phyloP scores from a whole-genome alignment of 2,888 invertebrate genomes.

The Malacosoma neustria region DNA sequence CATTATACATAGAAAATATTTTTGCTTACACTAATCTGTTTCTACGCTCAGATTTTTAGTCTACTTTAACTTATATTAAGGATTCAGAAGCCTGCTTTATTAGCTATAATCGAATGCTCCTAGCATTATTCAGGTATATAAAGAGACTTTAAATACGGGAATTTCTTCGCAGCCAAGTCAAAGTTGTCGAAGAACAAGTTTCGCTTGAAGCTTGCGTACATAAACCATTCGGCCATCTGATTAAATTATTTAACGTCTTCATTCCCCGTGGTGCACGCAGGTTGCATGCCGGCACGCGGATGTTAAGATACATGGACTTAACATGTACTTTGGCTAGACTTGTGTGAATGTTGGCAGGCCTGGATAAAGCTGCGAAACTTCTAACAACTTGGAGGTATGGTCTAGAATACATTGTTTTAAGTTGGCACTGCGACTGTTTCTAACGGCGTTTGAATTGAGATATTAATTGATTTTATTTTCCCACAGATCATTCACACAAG shows the following conservation, averaged over 20 bases:
- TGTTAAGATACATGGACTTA: constrained; percentile 47
- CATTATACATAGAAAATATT: too few species aligned
- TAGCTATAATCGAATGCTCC: too few species aligned
- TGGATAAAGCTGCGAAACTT: neutral
- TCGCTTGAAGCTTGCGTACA: constrained; percentile 41
- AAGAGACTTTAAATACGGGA: neutral
- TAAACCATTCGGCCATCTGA: constrained; percentile 59
- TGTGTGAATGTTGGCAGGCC: neutral
- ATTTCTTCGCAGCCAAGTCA: constrained; percentile 9
- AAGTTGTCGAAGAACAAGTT: constrained; percentile 22
- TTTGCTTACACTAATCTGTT: too few species aligned
- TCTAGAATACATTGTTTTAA: neutral
- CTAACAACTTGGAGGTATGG: neutral
- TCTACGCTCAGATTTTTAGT: too few species aligned
- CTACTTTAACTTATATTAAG: too few species aligned
- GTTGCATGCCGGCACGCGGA: constrained; percentile 64
- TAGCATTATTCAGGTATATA: too few species aligned
- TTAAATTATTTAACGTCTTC: constrained; percentile 73
- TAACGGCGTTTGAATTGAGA: neutral
- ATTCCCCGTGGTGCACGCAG: constrained; percentile 65
- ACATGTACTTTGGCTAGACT: constrained; percentile 15
- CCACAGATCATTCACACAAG: too few species aligned
- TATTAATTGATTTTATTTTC: neutral
- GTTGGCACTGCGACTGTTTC: neutral
- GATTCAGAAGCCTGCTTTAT: too few species aligned